phyloP scores from a whole-genome alignment of 2,888 invertebrate species.

The Dermolepida albohirtum region DNA sequence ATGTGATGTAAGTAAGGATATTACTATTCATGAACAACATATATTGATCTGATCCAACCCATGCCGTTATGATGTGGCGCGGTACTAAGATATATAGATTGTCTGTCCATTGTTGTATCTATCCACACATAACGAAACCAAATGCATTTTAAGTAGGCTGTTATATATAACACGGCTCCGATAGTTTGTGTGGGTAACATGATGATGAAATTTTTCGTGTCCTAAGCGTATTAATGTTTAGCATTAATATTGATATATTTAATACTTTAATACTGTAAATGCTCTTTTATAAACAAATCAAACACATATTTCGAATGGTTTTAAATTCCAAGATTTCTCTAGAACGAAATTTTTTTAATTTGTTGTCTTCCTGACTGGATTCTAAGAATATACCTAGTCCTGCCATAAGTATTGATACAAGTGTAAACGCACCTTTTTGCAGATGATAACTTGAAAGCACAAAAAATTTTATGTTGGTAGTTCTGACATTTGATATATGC shows the following conservation, averaged over 20 bases:
- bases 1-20: slow-evolving; percentile 43
- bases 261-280: neutral
- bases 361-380: no score
- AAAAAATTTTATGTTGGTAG: no score
- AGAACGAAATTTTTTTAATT: no score
- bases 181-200: slow-evolving; percentile 14
- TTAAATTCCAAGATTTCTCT: no score
- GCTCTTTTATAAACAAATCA: neutral
- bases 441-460: no score
- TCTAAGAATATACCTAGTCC: no score
- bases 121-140: slow-evolving; percentile 30
- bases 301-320: no score
- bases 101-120: slow-evolving; percentile 37
- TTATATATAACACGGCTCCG: slow-evolving; percentile 14
- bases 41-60: slow-evolving; percentile 42
- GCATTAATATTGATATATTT: neutral
- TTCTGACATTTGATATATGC: no score
- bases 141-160: slow-evolving; percentile 34
- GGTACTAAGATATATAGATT: slow-evolving; percentile 37
- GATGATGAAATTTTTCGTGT: slow-evolving; percentile 24
- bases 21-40: slow-evolving; percentile 44
- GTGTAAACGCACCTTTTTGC: no score
- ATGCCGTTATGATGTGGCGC: slow-evolving; percentile 33
- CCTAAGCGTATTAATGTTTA: neutral
- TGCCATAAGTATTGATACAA: no score